Evolutionary conservation across 1,140 invertebrate genomes (phyloP).

Genomic region (Heterodera schachtii): DNA sequence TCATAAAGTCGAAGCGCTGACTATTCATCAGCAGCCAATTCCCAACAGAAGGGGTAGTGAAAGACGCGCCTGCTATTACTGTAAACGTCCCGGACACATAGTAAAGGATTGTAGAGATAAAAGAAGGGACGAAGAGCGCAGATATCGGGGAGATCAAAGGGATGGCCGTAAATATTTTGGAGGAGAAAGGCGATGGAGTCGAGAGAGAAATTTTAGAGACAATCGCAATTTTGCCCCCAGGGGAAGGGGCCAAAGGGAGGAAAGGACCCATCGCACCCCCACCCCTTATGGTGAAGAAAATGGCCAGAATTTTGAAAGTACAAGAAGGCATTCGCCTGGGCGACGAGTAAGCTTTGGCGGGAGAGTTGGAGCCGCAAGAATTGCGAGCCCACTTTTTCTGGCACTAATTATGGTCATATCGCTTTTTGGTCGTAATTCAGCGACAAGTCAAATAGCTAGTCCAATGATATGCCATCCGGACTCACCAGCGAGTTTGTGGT

Average conservation of each 20-base stretch:
- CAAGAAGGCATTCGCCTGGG: not conserved
- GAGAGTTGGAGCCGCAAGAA: not conserved
- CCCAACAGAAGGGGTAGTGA: too few species aligned
- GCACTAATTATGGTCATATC: not conserved
- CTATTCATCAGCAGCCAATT: too few species aligned
- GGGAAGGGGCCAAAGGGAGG: not conserved
- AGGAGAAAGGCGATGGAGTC: not conserved
- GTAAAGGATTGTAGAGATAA: too few species aligned
- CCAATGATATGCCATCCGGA: too few species aligned
- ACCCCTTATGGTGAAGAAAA: not conserved
- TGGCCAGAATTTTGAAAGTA: too few species aligned
- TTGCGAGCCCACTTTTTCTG: too few species aligned
- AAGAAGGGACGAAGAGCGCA: too few species aligned
- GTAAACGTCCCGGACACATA: too few species aligned
- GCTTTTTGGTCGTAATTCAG: not conserved
- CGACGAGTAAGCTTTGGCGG: not conserved
- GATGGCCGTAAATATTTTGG: not conserved
- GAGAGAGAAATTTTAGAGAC: not conserved
- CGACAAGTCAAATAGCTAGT: not conserved
- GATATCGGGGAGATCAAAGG: too few species aligned
- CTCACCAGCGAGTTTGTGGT: not conserved
- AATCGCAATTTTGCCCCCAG: not conserved
- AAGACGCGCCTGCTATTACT: too few species aligned
- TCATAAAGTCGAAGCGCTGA: not conserved
- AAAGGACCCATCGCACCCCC: not conserved